Evolutionary conservation across 2,113 vertebrate species (phyloP), one percentile per base, ranked within the genome.

Genomic region (Apeltes quadracus): DNA sequence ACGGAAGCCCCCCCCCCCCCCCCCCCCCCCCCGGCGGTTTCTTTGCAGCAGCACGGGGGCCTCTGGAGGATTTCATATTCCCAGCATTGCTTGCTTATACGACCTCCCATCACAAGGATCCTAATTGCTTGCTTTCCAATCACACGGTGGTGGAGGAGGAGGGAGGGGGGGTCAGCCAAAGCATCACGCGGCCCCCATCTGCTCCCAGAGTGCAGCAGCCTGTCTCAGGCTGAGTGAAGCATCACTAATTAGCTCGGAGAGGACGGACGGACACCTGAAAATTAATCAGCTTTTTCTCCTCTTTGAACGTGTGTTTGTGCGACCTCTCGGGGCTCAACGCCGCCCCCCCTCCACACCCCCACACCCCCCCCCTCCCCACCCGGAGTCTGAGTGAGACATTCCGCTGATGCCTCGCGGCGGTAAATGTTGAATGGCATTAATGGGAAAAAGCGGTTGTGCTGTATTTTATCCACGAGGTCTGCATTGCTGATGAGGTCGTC

Each of bases 121-220:
- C 32, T 34, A 34, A 39, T n/a, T n/a, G n/a, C n/a, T n/a, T n/a
- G n/a, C n/a, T n/a, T n/a, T n/a, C n/a, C n/a, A n/a, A n/a, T n/a
- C n/a, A n/a, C n/a, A n/a, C n/a, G n/a, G n/a, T n/a, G n/a, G n/a
- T n/a, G n/a, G n/a, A n/a, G n/a, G n/a, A n/a, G n/a, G n/a, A n/a
- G n/a, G n/a, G n/a, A n/a, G 82, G 78, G 82, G 78, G 86, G 86
- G 90, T 90, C 89, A 87, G 84, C 88, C 88, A 88, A 78, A 78
- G 78, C 78, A 77, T 87, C 89, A 87, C 83, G 83, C 51, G 67
- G 78, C 72, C 75, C 73, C 87, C 91, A 92, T 91, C 89, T 91
- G 87, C 72, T 89, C 82, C 43, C 71, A 61, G 75, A 72, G 75
- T 82, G 78, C 34, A 88, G 79, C 84, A 84, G 76, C 75, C 85